Base-by-base conservation (phyloP, 1,140 invertebrate genomes). In the Macrocentrus cingulum region DNA sequence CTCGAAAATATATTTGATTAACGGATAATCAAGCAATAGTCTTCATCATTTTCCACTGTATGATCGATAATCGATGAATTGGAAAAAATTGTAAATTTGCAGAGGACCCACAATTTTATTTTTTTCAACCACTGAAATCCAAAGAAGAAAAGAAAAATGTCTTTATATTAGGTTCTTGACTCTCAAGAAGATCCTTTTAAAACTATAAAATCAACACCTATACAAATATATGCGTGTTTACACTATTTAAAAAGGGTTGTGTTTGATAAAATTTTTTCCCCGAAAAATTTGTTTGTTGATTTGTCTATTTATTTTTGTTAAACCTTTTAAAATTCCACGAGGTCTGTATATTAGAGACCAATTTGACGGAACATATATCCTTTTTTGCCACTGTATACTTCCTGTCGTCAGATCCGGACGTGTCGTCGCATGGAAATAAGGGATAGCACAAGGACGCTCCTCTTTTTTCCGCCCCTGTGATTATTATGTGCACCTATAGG, bases 1-100 rank as follows among this genome's bases (percentile, higher is more conserved):
- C 46, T 37, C 1, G 8, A 37, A n/a, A n/a, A n/a, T n/a, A 18
- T 51, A 51, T 51, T 51, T 51, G 34, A 51, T 51, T 22, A 37
- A 37, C n/a, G 49, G 49, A 51, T 51, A n/a, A 51, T 51, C 34
- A 20, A 20, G 18, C 7, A 37, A 19, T 51, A n/a, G 3, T 51
- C 9, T 34, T 48, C 45, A 48, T 22, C 13, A 29, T 5, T 9
- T 29, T 29, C 4, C 9, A 34, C 1, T 34, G 18, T 8, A 16
- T 34, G 8, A 51, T 51, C n/a, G 19, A 25, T 25, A 51, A 19
- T 51, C 8, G 15, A 51, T 51, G 36, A 37, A 20, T 2, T 50
- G n/a, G 11, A 20, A 22, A 32, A 6, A n/a, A 11, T 32, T 20
- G 9, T 37, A 11, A 32, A 15, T 39, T 50, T 18, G 15, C 19